A percentile compares a stretch with the other conserved stretches of the same genome.
Conservation (phyloP, 1,140 invertebrate species). For the Aphidius ervi region DNA sequence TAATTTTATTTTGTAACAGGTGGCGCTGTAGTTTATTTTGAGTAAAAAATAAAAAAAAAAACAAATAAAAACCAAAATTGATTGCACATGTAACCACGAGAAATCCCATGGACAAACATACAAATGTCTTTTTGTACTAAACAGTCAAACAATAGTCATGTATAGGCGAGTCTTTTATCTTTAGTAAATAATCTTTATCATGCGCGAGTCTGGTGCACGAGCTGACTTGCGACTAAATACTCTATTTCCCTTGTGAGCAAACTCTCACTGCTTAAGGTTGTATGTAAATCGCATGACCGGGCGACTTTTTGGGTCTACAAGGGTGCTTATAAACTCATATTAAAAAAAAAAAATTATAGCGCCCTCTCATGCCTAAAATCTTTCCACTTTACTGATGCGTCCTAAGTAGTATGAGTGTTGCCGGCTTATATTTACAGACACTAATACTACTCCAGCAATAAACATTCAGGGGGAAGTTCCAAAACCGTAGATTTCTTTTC, state of each 20-base stretch:
- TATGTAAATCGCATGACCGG: too few relatives aligned
- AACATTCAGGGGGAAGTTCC: too few relatives aligned
- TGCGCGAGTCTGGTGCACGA: conserved; percentile 24
- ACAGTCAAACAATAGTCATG: conserved; percentile 26
- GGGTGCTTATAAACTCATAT: too few relatives aligned
- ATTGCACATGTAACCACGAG: conserved; percentile 24
- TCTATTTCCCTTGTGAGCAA: conserved; percentile 14
- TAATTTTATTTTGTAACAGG: conserved; percentile 34
- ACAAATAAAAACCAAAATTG: neutral
- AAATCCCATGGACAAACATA: conserved; percentile 31
- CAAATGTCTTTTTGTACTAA: conserved; percentile 26
- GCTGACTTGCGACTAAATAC: conserved; percentile 22
- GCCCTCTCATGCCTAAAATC: too few relatives aligned
- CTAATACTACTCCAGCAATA: too few relatives aligned
- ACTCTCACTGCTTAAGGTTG: conserved; percentile 29
- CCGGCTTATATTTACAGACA: too few relatives aligned
- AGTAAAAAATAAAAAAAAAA: neutral
- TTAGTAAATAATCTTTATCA: conserved; percentile 42
- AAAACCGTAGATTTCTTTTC: too few relatives aligned
- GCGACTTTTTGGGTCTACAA: too few relatives aligned
- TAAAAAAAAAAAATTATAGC: too few relatives aligned
- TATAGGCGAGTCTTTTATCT: conserved; percentile 27
- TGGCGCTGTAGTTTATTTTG: conserved; percentile 25
- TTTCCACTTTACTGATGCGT: too few relatives aligned
- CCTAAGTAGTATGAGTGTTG: too few relatives aligned